Percentiles rank a stretch among this genome's conserved stretches.
Evolutionary conservation across 2,797 vertebrate genomes (phyloP).

Genomic region (Brachymystax lenok): DNA sequence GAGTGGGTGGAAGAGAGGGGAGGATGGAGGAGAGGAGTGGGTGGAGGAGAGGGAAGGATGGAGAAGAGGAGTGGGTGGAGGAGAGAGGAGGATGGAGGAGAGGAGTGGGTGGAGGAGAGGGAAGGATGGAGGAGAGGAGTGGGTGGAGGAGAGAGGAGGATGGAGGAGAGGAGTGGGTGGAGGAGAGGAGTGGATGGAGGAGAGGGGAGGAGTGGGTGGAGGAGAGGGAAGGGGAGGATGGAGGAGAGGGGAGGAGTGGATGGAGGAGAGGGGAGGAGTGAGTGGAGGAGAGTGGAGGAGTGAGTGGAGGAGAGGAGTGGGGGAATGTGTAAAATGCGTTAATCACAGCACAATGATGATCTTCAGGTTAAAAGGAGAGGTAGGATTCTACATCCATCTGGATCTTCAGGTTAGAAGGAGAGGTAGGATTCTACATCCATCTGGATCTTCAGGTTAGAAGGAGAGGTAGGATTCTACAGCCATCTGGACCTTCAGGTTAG

Average conservation of each 20-base stretch:
- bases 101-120: conserved; percentile 32
- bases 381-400: no score
- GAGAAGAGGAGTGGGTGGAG: no score
- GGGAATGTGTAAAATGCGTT: conserved; percentile 28
- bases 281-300: neutral
- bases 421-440: no score
- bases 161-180: no score
- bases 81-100: conserved; percentile 12
- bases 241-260: conserved; percentile 6
- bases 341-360: no score
- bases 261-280: no score
- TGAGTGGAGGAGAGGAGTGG: conserved; percentile 40
- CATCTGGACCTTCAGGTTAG: no score
- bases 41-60: neutral
- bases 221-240: no score
- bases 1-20: conserved; percentile 24
- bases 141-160: conserved; percentile 29
- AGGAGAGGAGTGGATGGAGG: neutral
- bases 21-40: neutral
- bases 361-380: no score
- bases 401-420: no score
- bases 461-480: no score
- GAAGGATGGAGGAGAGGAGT: conserved; percentile 11
- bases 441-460: no score
- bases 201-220: neutral